Base-by-base conservation (phyloP, 2,113 vertebrate genomes). In the Cebus imitator region DNA sequence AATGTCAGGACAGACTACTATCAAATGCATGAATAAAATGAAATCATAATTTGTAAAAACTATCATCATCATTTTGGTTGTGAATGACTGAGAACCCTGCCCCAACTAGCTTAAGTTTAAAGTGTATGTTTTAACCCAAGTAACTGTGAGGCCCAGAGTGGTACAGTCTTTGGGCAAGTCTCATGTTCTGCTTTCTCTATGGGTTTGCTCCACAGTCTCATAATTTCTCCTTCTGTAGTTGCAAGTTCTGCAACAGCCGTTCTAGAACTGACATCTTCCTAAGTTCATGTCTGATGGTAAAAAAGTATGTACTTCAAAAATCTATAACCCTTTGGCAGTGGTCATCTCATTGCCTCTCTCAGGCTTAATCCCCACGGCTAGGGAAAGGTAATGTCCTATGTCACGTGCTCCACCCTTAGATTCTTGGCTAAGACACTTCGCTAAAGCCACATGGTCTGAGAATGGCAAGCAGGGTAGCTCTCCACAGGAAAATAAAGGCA, bases 381-480 rank as follows among this genome's bases (percentile, higher is more conserved):
- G 35, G 2, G 10, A 82, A 27, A 73, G 20, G 17, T 2, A n/a
- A 1, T 35, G 35, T 58, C 48, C 27, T 43, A 2, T 0, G 32
- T 50, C 48, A 40, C 9, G 21, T 21, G 37, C 16, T 48, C 35
- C n/a, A 48, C n/a, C 3, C n/a, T 43, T 76, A 43, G 30, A 55
- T 55, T 25, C 9, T 40, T 37, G 13, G 8, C 5, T 57, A 18
- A 86, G 25, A 40, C 35, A 10, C 7, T 9, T 37, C 27, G 23
- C n/a, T 89, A 66, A 91, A 40, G 21, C 6, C 7, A 17, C 11
- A 3, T 2, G 11, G 8, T 72, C 68, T 45, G 0, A 66, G 21
- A 48, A 30, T 27, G n/a, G 6, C 8, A 0, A 6, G 40, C 21
- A 3, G 2, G 48, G 16, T 13, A 72, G 1, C 4, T 57, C 37